Evolutionary conservation across 2,113 vertebrate species (phyloP), one percentile per base, ranked within the genome.

Genomic region (Rhodinocichla rosea): DNA sequence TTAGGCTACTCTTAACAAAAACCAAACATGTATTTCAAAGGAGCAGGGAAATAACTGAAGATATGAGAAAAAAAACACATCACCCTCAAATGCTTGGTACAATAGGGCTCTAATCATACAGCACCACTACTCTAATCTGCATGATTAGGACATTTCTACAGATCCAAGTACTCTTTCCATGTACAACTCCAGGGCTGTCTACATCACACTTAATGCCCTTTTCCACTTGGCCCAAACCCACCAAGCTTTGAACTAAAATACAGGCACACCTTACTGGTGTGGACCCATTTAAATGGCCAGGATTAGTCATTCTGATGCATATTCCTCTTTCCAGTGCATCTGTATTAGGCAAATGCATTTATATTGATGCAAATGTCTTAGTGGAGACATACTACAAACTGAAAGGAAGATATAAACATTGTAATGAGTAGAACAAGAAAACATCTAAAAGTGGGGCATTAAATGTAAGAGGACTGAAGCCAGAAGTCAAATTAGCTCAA

Each of bases 401-500:
- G 32, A 92, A 86, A 88, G 39, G 44, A 68, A 90, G 86, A 94
- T 47, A 70, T 14, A 94, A 94, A 93, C 71, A 77, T 85, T 70
- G 68, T 24, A 14, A 28, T 30, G 22, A 93, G 56, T 73, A 77
- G n/a, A 49, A 53, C 33, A 92, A 92, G 67, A 65, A 75, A 73
- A 77, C 81, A 56, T 50, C 47, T 67, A 77, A 95, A 96, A 93
- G 77, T 94, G 76, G 96, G 67, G 80, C 49, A 64, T 63, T 65
- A 78, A 88, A 83, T 57, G 7, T 17, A 70, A 87, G 86, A 93
- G 39, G 21, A 90, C 80, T 19, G 7, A 73, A 91, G 52, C 40
- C 53, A 63, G 87, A 96, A 97, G 90, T 94, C 87, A 93, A 93
- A 96, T 79, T 92, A 95, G 69, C 53, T 95, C 85, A 91, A 97